These are phyloP conservation scores for Halisarca cf. caerulea DNA, from an alignment of 37 sponge, comb jelly and placozoan species.

Conservation along the genomic window DNA sequence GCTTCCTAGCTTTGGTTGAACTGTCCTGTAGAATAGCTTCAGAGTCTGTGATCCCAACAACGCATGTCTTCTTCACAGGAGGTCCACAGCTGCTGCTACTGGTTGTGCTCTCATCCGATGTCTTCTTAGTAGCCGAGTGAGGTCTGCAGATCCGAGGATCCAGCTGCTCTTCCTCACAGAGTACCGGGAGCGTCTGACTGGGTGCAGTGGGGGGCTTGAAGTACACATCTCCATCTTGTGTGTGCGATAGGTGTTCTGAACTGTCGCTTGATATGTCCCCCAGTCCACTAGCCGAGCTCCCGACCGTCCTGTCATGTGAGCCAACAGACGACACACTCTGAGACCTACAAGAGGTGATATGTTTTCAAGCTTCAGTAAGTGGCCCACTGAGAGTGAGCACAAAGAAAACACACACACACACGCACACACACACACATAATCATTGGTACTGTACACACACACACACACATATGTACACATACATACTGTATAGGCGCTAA, in stretches of 20 bases:
- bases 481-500: too few relatives aligned
- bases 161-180: background rate
- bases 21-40: too few relatives aligned
- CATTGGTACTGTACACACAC: too few relatives aligned
- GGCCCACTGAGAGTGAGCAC: too few relatives aligned
- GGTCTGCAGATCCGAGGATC: background rate
- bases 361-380: too few relatives aligned
- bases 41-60: too few relatives aligned
- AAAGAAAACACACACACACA: too few relatives aligned
- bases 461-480: too few relatives aligned
- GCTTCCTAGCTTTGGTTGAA: too few relatives aligned
- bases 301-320: background rate
- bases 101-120: conserved; percentile 2
- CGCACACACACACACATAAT: too few relatives aligned
- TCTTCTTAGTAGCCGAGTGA: background rate
- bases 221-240: background rate
- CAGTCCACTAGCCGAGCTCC: background rate
- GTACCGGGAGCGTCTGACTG: background rate
- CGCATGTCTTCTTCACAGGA: background rate
- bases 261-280: background rate
- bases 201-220: background rate
- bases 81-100: conserved; percentile 16
- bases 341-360: too few relatives aligned
- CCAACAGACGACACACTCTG: background rate
- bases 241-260: background rate